Evolutionary conservation across 2,888 invertebrate species (phyloP).

Genomic region (Xylophagus ater): DNA sequence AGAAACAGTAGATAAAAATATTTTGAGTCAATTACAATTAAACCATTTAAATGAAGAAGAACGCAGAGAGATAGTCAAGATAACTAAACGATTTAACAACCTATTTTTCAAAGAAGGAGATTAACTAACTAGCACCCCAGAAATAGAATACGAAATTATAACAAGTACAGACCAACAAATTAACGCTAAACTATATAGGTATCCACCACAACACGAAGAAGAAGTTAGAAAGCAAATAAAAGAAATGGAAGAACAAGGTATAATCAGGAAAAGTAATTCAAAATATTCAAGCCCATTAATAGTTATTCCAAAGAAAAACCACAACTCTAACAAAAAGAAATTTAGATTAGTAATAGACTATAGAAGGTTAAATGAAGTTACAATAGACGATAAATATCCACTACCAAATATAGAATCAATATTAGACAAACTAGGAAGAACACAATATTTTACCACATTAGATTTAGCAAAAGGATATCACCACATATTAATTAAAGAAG

Average conservation of each 20-base stretch:
- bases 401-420: not conserved
- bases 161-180: not conserved
- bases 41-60: conserved; percentile 5
- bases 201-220: too few species aligned
- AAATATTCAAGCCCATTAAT: not conserved
- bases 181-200: not conserved
- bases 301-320: not conserved
- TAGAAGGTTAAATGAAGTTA: not conserved
- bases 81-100: conserved; percentile 9
- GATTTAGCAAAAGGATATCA: conserved; percentile 14
- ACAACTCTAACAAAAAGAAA: not conserved
- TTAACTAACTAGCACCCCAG: conserved; percentile 11
- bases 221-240: not conserved
- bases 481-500: conserved; percentile 9
- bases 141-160: conserved; percentile 8
- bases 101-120: conserved; percentile 15
- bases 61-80: conserved; percentile 9
- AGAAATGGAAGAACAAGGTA: not conserved
- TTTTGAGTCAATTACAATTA: not conserved
- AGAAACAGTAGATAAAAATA: not conserved
- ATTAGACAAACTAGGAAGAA: too few species aligned
- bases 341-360: not conserved
- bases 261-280: not conserved
- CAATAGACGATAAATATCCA: not conserved
- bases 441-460: conserved; percentile 10